phyloP scores from a whole-genome alignment of 2,797 vertebrate genomes.

The Falco peregrinus region DNA sequence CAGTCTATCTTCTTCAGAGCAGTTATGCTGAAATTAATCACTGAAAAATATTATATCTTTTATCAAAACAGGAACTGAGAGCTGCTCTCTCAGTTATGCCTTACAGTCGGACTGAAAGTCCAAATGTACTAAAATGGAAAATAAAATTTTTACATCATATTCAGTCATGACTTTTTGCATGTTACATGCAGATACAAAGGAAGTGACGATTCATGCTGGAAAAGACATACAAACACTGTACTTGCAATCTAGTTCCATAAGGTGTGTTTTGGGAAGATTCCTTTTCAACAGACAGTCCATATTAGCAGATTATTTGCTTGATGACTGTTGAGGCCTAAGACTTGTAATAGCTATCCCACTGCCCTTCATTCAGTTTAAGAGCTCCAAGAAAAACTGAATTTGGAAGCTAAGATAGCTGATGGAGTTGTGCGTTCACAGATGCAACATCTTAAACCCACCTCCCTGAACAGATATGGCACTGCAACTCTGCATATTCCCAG shows the following conservation, averaged over 20 bases:
- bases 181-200: not conserved
- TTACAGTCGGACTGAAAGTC: not conserved
- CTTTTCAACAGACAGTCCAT: not conserved
- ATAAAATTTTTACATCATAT: not conserved
- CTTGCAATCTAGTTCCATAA: not conserved
- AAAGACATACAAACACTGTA: not conserved
- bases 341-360: not conserved
- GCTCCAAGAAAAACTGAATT: not conserved
- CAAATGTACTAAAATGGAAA: not conserved
- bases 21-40: not conserved
- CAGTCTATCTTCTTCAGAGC: not conserved
- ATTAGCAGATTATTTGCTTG: not conserved
- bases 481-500: not conserved
- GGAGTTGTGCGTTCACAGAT: not conserved
- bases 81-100: not conserved
- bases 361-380: not conserved
- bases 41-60: not conserved
- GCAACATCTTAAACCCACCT: not conserved
- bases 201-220: not conserved
- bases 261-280: not conserved
- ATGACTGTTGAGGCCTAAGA: not conserved
- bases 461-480: accelerated
- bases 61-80: not conserved
- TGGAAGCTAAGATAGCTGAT: not conserved
- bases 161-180: not conserved